Base-by-base conservation (phyloP, 64 coral and sea anemone genomes). In the Platygyra sinensis region DNA sequence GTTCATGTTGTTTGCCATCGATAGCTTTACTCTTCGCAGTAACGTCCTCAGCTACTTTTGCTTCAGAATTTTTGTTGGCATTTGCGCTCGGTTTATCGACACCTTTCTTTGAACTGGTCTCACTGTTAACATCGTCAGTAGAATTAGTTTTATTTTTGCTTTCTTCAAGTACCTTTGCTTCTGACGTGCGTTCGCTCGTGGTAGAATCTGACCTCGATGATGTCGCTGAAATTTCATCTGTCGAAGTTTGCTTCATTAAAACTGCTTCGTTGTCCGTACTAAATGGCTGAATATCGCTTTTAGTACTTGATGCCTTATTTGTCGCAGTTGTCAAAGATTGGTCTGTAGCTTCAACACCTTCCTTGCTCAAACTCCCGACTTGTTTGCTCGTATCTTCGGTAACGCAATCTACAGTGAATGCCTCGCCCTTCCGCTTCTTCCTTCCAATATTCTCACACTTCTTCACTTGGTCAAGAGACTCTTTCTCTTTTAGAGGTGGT, bases 401-500 rank as follows among this genome's bases (percentile, higher is more conserved):
- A 10, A 72, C 49, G 38, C 81, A 85, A 10, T 71, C 63, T 22
- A 51, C 39, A 51, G 22, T 42, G 6, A 72, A 69, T 10, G 63
- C 38, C 64, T 85, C 81, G 13, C 81, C 81, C 27, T 85, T 85
- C 1, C 62, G 81, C 32, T 72, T 85, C 63, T 85, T 85, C 38
- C 33, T 42, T 52, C 36, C 81, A 24, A 71, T 6, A 85, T 30
- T 52, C 39, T 38, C 61, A 52, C 81, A 85, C 2, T 71, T 85
- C 10, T 28, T 69, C 5, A 64, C 39, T 28, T 14, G 36, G 7
- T 4, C 10, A 2, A 85, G 51, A 38, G 27, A 11, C 38, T 69
- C 19, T 85, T 85, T 49, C 24, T 24, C 67, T 14, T 85, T 38
- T 8, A 85, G 38, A 28, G 81, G 81, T 6, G 81, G 81, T 5